Conservation (phyloP, 1,140 invertebrate species). For the Oreohelix idahoensis region DNA sequence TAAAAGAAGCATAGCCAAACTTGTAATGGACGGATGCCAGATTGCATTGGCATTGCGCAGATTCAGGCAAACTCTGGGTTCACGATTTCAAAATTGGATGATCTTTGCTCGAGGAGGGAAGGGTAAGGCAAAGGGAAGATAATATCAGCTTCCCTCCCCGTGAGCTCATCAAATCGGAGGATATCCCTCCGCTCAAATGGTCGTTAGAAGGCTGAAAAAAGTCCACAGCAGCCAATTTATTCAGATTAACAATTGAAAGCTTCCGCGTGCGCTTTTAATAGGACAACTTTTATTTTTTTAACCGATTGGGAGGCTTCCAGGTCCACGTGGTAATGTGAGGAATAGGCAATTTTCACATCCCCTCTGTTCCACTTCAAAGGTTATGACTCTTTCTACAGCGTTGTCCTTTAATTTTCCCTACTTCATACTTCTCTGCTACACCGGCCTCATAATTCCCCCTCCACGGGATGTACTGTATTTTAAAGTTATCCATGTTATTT, state of each 20-base stretch:
- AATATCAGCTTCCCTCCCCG: constrained; percentile 4
- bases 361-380: background rate
- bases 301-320: background rate
- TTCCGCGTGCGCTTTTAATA: constrained; percentile 18
- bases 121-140: background rate
- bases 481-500: too few species aligned
- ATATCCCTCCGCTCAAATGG: constrained; percentile 17
- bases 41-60: background rate
- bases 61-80: background rate
- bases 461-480: too few species aligned
- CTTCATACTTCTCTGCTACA: too few species aligned
- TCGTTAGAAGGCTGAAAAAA: background rate
- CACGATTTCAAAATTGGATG: constrained; percentile 14
- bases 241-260: constrained; percentile 30
- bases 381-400: background rate
- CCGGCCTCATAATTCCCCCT: too few species aligned
- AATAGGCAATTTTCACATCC: background rate
- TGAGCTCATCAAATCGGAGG: constrained; percentile 11
- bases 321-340: background rate
- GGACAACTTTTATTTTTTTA: background rate
- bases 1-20: background rate
- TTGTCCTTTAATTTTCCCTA: too few species aligned
- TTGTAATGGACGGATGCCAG: background rate
- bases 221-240: constrained; percentile 17
- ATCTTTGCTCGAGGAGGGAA: background rate